phyloP scores from a whole-genome alignment of 2,888 invertebrate species.

The Merodon equestris region DNA sequence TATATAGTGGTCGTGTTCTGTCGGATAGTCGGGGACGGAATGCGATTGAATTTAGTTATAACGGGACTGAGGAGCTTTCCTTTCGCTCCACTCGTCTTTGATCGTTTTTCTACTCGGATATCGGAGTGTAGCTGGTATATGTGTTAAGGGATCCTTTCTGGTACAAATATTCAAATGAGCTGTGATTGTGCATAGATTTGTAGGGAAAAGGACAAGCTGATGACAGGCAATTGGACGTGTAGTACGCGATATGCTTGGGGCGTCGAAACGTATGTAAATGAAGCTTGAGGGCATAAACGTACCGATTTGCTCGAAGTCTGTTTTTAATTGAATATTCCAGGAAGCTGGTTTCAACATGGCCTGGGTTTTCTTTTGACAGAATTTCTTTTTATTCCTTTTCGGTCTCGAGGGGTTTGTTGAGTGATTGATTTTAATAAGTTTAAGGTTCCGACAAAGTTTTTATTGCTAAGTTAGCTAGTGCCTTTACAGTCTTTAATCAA shows the following conservation, averaged over 20 bases:
- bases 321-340: slow-evolving; percentile 52
- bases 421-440: not conserved
- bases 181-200: slow-evolving; percentile 54
- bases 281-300: not conserved
- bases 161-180: slow-evolving; percentile 61
- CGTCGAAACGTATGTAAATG: slow-evolving; percentile 8
- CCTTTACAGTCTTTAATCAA: no score
- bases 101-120: no score
- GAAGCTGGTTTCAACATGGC: slow-evolving; percentile 10
- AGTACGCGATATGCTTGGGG: slow-evolving; percentile 8
- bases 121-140: no score
- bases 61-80: slow-evolving; percentile 48
- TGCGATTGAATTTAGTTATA: slow-evolving; percentile 60
- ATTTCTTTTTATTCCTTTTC: no score
- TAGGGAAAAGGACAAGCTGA: slow-evolving; percentile 10
- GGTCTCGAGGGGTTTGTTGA: no score
- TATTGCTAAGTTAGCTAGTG: no score
- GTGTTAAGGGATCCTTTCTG: no score
- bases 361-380: no score
- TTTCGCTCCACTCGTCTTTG: slow-evolving; percentile 1
- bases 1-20: no score
- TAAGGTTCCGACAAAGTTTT: no score
- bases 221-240: not conserved
- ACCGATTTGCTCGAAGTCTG: slow-evolving; percentile 16
- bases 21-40: slow-evolving; percentile 20